phyloP scores from a whole-genome alignment of 2,113 vertebrate genomes.

The Amazona vittata region DNA sequence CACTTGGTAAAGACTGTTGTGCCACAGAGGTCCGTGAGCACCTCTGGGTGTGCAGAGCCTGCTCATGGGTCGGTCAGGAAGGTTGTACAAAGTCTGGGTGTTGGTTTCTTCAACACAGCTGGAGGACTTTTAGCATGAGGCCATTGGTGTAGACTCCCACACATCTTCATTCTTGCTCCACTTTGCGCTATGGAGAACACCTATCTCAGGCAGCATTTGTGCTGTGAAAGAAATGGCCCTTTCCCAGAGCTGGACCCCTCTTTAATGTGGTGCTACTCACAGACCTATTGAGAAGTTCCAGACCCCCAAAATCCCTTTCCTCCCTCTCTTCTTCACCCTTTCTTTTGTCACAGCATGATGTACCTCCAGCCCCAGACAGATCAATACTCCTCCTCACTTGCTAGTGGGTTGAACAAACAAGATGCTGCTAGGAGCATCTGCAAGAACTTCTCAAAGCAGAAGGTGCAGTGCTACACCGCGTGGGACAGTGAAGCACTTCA shows the following conservation, averaged over 20 bases:
- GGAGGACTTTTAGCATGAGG: neutral
- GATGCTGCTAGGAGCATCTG: neutral
- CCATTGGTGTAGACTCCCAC: neutral
- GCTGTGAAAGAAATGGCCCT: neutral
- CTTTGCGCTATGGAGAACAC: neutral
- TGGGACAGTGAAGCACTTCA: neutral
- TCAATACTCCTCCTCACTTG: fast-evolving
- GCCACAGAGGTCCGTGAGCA: neutral
- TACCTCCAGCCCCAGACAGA: neutral
- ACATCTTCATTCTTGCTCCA: neutral
- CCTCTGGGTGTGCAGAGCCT: fast-evolving
- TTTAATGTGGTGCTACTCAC: neutral
- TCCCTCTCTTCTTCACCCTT: neutral
- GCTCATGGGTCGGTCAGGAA: fast-evolving
- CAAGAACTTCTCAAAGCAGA: neutral
- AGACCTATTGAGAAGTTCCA: neutral
- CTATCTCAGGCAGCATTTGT: neutral
- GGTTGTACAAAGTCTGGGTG: neutral
- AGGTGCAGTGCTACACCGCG: fast-evolving
- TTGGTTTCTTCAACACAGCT: neutral
- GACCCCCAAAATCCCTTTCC: neutral
- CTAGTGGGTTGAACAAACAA: neutral
- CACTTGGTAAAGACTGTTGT: fast-evolving
- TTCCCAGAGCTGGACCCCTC: neutral
- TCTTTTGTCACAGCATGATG: neutral